phyloP scores from a whole-genome alignment of 2,797 vertebrate species.

The Myripristis jacobus region DNA sequence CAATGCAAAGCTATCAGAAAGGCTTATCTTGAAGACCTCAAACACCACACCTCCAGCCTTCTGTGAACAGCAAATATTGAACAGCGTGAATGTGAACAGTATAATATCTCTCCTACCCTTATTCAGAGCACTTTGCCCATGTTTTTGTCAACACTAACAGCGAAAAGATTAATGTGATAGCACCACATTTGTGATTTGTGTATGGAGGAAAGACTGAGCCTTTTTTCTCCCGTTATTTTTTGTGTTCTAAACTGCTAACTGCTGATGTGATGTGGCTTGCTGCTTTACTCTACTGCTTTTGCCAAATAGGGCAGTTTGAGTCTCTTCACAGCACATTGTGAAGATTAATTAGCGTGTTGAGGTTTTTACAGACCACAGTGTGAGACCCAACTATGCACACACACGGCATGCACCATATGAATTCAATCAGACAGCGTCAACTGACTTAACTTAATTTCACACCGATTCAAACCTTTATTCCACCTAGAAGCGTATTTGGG shows the following conservation, averaged over 20 bases:
- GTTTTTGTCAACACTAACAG: background rate
- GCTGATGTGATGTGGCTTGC: background rate
- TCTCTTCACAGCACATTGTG: slow-evolving; percentile 29
- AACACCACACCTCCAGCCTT: slow-evolving; percentile 25
- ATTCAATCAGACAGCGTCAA: slow-evolving; percentile 22
- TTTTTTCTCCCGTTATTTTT: background rate
- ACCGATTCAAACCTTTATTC: background rate
- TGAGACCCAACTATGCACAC: slow-evolving; percentile 9
- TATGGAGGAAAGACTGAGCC: background rate
- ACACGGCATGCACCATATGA: slow-evolving; percentile 22
- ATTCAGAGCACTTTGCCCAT: background rate
- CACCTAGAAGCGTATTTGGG: background rate
- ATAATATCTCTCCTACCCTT: slow-evolving; percentile 17
- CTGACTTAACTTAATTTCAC: slow-evolving; percentile 18
- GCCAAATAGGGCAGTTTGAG: background rate
- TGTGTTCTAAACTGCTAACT: background rate
- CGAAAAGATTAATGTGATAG: background rate
- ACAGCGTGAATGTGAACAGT: background rate
- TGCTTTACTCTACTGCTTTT: background rate
- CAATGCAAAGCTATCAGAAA: slow-evolving; percentile 25
- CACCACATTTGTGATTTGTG: background rate
- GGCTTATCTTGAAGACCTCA: slow-evolving; percentile 47
- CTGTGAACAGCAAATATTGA: slow-evolving; percentile 53
- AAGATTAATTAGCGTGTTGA: slow-evolving; percentile 36
- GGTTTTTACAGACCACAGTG: slow-evolving; percentile 39